These are phyloP conservation scores for Brachyhypopomus occidentalis DNA, from an alignment of 2,113 vertebrate genomes.

Conservation along the genomic window DNA sequence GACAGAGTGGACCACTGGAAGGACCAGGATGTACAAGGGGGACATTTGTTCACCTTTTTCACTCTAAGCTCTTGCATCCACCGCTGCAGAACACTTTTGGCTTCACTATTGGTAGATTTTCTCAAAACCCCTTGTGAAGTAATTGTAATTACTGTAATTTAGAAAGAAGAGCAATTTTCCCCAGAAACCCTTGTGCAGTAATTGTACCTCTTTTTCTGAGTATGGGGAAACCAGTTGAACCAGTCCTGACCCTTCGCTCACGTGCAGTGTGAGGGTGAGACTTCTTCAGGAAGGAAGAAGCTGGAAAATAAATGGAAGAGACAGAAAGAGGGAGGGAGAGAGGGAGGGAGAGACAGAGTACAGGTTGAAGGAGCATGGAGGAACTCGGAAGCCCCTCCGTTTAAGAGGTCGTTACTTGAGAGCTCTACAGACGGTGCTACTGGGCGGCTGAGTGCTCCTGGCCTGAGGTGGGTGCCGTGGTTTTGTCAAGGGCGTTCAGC, in stretches of 20 bases:
- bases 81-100: not conserved
- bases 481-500: slow-evolving; percentile 43
- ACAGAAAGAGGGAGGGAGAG: not conserved
- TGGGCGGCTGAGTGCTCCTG: slow-evolving; percentile 42
- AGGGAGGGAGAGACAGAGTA: not conserved
- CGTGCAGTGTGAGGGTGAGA: not conserved
- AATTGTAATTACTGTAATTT: slow-evolving; percentile 9
- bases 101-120: not conserved
- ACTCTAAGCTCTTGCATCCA: not conserved
- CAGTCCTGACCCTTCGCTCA: slow-evolving; percentile 31
- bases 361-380: not conserved
- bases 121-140: slow-evolving; percentile 27
- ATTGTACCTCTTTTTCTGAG: not conserved
- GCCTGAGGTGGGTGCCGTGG: slow-evolving; percentile 32
- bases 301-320: not conserved
- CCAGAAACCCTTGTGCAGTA: slow-evolving; percentile 28
- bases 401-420: slow-evolving; percentile 27
- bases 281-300: not conserved
- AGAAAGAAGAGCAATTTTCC: not conserved
- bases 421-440: slow-evolving; percentile 3
- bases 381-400: not conserved
- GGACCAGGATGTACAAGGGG: too few species aligned
- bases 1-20: too few species aligned
- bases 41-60: not conserved
- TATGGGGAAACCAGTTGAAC: not conserved